These are phyloP conservation scores for Dryococelus australis DNA, from an alignment of 2,888 invertebrate genomes.

Conservation along the genomic window DNA sequence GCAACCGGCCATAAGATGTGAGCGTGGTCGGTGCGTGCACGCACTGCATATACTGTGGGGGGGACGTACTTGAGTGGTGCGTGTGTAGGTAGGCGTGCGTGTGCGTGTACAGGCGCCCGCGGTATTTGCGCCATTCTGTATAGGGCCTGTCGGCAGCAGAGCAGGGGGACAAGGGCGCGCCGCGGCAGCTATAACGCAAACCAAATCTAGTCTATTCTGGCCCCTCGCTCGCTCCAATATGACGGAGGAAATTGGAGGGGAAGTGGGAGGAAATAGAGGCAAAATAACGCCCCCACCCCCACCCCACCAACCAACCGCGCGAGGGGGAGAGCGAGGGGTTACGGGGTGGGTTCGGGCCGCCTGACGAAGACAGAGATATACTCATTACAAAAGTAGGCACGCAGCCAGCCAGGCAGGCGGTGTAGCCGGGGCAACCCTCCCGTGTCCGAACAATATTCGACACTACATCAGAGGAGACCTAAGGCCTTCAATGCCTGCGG, in stretches of 20 bases:
- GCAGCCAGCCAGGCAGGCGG: not conserved
- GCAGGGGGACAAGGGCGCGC: not conserved
- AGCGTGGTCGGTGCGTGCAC: no score
- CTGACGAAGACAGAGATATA: conserved; percentile 20
- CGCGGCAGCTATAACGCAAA: conserved; percentile 23
- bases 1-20: no score
- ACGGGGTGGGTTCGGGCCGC: not conserved
- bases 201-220: conserved; percentile 40
- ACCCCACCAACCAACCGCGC: not conserved
- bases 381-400: conserved; percentile 16
- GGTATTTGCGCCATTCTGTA: not conserved
- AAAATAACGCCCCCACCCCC: conserved; percentile 35
- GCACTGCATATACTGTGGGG: no score
- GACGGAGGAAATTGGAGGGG: conserved; percentile 45
- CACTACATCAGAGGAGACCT: not conserved
- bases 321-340: conserved; percentile 3
- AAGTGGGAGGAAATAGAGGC: conserved; percentile 41
- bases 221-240: conserved; percentile 39
- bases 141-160: not conserved
- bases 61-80: no score
- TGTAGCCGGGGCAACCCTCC: no score
- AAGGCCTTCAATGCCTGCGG: not conserved
- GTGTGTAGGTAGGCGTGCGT: no score
- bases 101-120: not conserved
- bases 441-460: conserved; percentile 3